A percentile compares a stretch with the other conserved stretches of the same genome.
Conservation (phyloP, 2,888 invertebrate species). For the Meganola albula region DNA sequence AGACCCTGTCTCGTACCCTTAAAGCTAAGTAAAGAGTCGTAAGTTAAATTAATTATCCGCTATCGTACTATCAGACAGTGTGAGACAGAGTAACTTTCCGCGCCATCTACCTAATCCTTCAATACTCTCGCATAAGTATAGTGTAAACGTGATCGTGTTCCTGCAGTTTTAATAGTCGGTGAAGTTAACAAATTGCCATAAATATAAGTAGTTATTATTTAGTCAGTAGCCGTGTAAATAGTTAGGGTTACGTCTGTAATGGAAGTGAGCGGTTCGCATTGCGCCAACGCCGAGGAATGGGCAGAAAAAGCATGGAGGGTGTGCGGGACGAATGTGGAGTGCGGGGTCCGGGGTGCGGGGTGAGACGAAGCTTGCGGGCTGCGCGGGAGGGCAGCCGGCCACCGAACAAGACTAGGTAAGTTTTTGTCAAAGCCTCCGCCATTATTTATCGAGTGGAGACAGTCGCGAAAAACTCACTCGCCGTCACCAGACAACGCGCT, state of each 20-base stretch:
- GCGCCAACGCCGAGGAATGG: slow-evolving; percentile 68
- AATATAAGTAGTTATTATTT: slow-evolving; percentile 76
- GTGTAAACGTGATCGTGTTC: slow-evolving; percentile 77
- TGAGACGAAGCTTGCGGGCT: slow-evolving; percentile 38
- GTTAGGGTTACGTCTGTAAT: slow-evolving; percentile 60
- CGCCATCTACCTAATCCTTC: slow-evolving; percentile 71
- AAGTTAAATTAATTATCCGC: slow-evolving; percentile 67
- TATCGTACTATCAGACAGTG: slow-evolving; percentile 57
- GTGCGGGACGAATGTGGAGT: slow-evolving; percentile 35
- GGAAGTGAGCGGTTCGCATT: slow-evolving; percentile 63
- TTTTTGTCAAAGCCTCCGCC: slow-evolving; percentile 76
- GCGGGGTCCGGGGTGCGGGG: slow-evolving; percentile 24
- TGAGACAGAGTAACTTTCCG: slow-evolving; percentile 64
- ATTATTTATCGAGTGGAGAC: slow-evolving; percentile 78
- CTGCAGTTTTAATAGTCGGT: slow-evolving; percentile 76
- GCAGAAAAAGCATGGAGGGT: slow-evolving; percentile 60
- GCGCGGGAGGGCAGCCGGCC: slow-evolving; percentile 69
- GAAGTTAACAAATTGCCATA: slow-evolving; percentile 78
- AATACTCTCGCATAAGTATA: slow-evolving; percentile 76
- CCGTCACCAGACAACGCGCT: slow-evolving; percentile 57
- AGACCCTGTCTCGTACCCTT: slow-evolving; percentile 79
- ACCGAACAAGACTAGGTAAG: slow-evolving; percentile 75
- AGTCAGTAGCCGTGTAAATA: slow-evolving; percentile 73
- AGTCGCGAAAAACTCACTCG: slow-evolving; percentile 74
- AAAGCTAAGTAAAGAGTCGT: slow-evolving; percentile 74